These are phyloP conservation scores for Argynnis bischoffii DNA, from an alignment of 2,888 invertebrate genomes.

Conservation along the genomic window DNA sequence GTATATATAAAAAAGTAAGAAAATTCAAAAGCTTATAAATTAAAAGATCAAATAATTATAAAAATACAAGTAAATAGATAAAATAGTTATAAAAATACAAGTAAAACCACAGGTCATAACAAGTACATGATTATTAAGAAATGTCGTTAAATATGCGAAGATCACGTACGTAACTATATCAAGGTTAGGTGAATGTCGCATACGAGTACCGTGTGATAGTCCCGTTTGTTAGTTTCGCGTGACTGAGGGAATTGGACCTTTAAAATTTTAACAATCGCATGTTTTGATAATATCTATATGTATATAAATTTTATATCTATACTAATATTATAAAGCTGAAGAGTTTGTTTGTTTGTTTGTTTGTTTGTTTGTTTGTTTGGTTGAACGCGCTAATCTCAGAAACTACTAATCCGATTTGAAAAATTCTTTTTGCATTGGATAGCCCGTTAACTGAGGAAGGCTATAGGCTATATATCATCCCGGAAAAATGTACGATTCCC, in stretches of 20 bases:
- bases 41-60: neutral
- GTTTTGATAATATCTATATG: too few species aligned
- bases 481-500: too few species aligned
- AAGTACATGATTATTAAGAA: slow-evolving; percentile 16
- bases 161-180: slow-evolving; percentile 22
- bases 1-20: too few species aligned
- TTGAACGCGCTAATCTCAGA: too few species aligned
- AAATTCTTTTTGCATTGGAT: too few species aligned
- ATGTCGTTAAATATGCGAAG: slow-evolving; percentile 11
- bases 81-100: neutral
- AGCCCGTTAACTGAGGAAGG: too few species aligned
- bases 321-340: too few species aligned
- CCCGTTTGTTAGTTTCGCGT: neutral
- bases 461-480: too few species aligned
- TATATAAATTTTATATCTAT: too few species aligned
- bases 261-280: neutral
- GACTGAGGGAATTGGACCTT: slow-evolving; percentile 14
- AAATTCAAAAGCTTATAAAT: neutral
- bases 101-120: neutral
- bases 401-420: too few species aligned
- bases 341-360: too few species aligned
- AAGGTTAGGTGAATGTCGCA: slow-evolving; percentile 25
- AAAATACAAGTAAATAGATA: neutral
- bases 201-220: slow-evolving; percentile 9
- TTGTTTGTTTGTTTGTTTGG: too few species aligned